Evolutionary conservation across 2,797 vertebrate genomes (phyloP), one percentile per base, ranked within the genome.

Genomic region (Tokudaia tokunoshimensis): DNA sequence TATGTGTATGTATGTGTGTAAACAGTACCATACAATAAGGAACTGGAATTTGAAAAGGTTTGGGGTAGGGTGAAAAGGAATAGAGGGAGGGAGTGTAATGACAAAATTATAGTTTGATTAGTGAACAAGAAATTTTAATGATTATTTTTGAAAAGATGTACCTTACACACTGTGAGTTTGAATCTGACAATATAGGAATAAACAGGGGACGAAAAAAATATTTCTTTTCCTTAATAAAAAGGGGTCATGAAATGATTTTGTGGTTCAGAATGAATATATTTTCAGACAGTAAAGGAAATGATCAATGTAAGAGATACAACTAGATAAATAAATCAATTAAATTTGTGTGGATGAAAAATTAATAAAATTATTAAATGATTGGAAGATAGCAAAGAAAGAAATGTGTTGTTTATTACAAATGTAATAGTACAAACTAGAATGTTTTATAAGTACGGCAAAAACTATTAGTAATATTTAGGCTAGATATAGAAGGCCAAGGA

Each of bases 361-460:
- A 75, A 50, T 52, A 75, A 70, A 83, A 78, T 19, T 83, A 22
- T 20, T 85, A 75, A 85, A 26, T 34, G 15, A 75, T 31, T 12
- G 26, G 15, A 55, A 87, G 1, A 81, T 22, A 72, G n/a, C 61
- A 79, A 11, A 2, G 79, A 94, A 81, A 57, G 6, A 44, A 41
- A 44, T 70, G 15, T 59, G 13, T 63, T 87, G 2, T 59, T 78
- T 76, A 80, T 70, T 72, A 89, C 10, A 87, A 86, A 92, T 67
- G 3, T 89, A 8, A 76, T 85, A 65, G 4, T 5, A 75, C 83
- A 65, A 14, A 50, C 3, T 57, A 74, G 11, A 57, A 61, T 75
- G 55, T 47, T 85, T 78, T 94, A 37, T 86, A 96, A 82, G 31
- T 44, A 57, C 50, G 89, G n/a, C 4, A 65, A 80, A 14, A 85